These are phyloP conservation scores for Formica aserva DNA, from an alignment of 2,888 invertebrate species.

Conservation along the genomic window DNA sequence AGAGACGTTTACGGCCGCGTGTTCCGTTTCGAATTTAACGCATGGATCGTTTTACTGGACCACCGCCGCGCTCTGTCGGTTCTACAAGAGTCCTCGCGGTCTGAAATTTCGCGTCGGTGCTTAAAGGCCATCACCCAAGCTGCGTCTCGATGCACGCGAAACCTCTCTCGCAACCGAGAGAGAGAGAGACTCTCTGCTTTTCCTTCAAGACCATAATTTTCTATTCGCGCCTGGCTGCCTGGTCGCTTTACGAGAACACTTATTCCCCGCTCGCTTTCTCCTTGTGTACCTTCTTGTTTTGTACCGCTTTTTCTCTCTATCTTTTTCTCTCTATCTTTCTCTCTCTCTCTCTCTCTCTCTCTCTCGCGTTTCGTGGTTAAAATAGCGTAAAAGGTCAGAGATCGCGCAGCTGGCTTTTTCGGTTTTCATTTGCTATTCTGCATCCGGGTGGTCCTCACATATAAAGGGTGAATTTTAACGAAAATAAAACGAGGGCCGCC, in stretches of 20 bases:
- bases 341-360: slow-evolving; percentile 5
- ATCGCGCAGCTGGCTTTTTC: not conserved
- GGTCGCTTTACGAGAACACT: slow-evolving; percentile 33
- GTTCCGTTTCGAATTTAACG: slow-evolving; percentile 77
- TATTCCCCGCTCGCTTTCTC: slow-evolving; percentile 23
- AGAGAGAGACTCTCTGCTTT: slow-evolving; percentile 11
- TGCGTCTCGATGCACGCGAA: not conserved
- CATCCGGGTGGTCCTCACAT: not conserved
- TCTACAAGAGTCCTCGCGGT: slow-evolving; percentile 24
- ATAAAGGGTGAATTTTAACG: too few species aligned
- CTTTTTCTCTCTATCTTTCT: slow-evolving; percentile 7
- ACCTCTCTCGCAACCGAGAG: slow-evolving; percentile 16
- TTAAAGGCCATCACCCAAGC: slow-evolving; percentile 5
- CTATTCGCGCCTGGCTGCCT: slow-evolving; percentile 23
- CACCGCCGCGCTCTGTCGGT: not conserved
- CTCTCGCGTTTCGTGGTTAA: slow-evolving; percentile 15
- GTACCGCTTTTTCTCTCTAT: not conserved
- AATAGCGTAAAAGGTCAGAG: slow-evolving; percentile 21
- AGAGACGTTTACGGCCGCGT: slow-evolving; percentile 70
- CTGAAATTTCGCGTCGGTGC: slow-evolving; percentile 41
- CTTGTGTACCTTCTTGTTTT: slow-evolving; percentile 21
- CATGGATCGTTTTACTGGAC: slow-evolving; percentile 44
- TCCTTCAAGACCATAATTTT: slow-evolving; percentile 30
- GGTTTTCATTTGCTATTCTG: not conserved
- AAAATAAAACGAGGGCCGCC: not conserved